These are phyloP conservation scores for Fregetta grallaria DNA, from an alignment of 2,113 vertebrate genomes.

Conservation along the genomic window DNA sequence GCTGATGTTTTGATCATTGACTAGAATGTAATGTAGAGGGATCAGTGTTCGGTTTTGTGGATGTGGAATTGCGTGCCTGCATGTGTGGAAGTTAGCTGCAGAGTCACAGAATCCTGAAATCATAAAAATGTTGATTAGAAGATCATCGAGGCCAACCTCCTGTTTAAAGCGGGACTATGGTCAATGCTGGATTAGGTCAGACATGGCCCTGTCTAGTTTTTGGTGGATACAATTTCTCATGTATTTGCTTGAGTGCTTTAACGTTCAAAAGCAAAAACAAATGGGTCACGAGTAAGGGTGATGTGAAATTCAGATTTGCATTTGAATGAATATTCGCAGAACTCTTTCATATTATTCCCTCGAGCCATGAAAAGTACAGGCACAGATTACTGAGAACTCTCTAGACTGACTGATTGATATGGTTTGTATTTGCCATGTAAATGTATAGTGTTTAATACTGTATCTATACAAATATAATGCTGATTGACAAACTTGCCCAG, in stretches of 20 bases:
- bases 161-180: neutral
- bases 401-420: slow-evolving; percentile 17
- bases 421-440: slow-evolving; percentile 62
- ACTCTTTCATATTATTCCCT: slow-evolving; percentile 43
- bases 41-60: neutral
- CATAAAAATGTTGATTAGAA: neutral
- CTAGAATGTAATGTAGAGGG: neutral
- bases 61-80: neutral
- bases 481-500: slow-evolving; percentile 62
- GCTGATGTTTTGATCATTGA: neutral
- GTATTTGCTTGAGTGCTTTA: neutral
- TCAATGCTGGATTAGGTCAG: neutral
- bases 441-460: slow-evolving; percentile 31
- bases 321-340: slow-evolving; percentile 45
- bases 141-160: neutral
- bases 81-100: neutral
- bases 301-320: slow-evolving; percentile 50
- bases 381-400: slow-evolving; percentile 14
- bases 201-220: neutral
- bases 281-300: slow-evolving; percentile 19
- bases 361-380: neutral
- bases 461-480: slow-evolving; percentile 53
- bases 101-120: neutral
- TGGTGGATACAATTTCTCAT: neutral
- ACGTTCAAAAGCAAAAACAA: slow-evolving; percentile 8